A percentile compares a stretch with the other conserved stretches of the same genome.
These are phyloP conservation scores for Sphaerophoria taeniata DNA, from an alignment of 2,888 invertebrate genomes.

Conservation along the genomic window DNA sequence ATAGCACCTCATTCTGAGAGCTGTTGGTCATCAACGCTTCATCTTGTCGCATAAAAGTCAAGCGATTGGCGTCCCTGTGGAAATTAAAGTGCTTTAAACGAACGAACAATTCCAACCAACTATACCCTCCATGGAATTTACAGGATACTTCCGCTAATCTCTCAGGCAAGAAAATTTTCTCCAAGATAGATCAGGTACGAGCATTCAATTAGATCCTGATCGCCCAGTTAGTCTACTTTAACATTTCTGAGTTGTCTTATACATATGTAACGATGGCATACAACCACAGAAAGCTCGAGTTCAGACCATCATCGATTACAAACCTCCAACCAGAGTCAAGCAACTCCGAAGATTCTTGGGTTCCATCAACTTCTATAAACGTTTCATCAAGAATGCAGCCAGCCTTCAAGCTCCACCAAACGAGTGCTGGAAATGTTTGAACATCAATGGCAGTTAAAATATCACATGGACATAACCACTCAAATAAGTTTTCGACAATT, in stretches of 20 bases:
- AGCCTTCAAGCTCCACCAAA: slow-evolving; percentile 36
- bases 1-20: slow-evolving; percentile 76
- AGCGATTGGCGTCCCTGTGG: slow-evolving; percentile 63
- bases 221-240: neutral
- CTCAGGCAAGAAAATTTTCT: slow-evolving; percentile 75
- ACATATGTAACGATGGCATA: slow-evolving; percentile 75
- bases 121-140: slow-evolving; percentile 77
- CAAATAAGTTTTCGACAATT: neutral
- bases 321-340: slow-evolving; percentile 50
- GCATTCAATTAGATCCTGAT: neutral
- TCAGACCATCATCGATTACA: neutral
- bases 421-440: slow-evolving; percentile 27
- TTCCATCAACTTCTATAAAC: slow-evolving; percentile 78
- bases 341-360: no score
- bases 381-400: slow-evolving; percentile 75
- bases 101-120: slow-evolving; percentile 77
- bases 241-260: slow-evolving; percentile 13
- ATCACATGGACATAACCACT: slow-evolving; percentile 8
- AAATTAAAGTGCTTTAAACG: slow-evolving; percentile 78
- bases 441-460: slow-evolving; percentile 13
- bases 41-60: slow-evolving; percentile 76
- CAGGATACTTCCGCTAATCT: slow-evolving; percentile 30
- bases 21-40: slow-evolving; percentile 80
- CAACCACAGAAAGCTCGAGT: no score
- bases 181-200: slow-evolving; percentile 78